These are phyloP conservation scores for Mastomys coucha DNA, from an alignment of 2,113 vertebrate species.

Conservation along the genomic window DNA sequence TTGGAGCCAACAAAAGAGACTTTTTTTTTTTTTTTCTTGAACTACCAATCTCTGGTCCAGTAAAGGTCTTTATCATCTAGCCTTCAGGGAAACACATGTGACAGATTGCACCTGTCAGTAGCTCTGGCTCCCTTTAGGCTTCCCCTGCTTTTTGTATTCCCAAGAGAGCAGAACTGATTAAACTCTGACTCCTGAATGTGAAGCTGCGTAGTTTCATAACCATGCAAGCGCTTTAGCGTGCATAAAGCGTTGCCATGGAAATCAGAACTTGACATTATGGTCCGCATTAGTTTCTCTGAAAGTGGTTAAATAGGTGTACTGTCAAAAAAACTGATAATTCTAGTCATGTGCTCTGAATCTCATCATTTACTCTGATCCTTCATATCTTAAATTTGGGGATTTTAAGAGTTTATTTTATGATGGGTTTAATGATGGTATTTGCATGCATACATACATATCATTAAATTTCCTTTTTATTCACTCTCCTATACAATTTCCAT, in stretches of 20 bases:
- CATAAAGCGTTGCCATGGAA: slow-evolving; percentile 62
- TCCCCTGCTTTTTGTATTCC: slow-evolving; percentile 18
- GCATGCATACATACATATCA: not conserved
- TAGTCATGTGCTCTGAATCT: not conserved
- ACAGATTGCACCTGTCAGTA: slow-evolving; percentile 62
- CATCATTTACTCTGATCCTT: not conserved
- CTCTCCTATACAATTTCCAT: not conserved
- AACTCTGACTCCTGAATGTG: slow-evolving; percentile 56
- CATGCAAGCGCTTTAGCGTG: slow-evolving; percentile 48
- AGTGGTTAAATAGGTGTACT: slow-evolving; percentile 51
- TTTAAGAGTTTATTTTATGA: not conserved
- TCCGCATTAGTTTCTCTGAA: slow-evolving; percentile 49
- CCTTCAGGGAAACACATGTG: slow-evolving; percentile 56
- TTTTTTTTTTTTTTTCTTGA: slow-evolving; percentile 54
- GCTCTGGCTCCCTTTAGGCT: slow-evolving; percentile 50
- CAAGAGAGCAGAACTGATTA: slow-evolving; percentile 59
- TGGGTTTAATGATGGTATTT: not conserved
- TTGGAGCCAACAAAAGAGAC: slow-evolving; percentile 38
- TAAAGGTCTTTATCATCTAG: slow-evolving; percentile 74
- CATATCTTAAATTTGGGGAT: not conserved
- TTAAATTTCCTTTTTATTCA: not conserved
- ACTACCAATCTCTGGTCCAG: slow-evolving; percentile 45
- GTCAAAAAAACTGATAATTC: slow-evolving; percentile 42
- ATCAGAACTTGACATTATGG: slow-evolving; percentile 71
- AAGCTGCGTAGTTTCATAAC: slow-evolving; percentile 59